Evolutionary conservation across 2,888 invertebrate species (phyloP), one percentile per base, ranked within the genome.

Genomic region (Nephrotoma appendiculata): DNA sequence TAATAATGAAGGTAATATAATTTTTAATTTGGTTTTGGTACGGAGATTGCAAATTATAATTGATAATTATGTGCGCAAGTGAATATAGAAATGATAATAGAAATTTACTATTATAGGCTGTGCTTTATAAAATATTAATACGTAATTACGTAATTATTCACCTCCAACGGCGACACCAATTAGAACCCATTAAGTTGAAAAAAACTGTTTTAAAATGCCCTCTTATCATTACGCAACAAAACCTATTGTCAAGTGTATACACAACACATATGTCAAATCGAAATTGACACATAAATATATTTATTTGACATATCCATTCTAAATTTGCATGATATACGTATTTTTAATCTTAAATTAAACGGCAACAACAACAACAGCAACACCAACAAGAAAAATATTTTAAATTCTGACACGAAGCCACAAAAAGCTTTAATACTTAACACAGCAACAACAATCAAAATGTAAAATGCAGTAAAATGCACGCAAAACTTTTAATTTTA

Each of bases 361-460:
- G 71, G 31, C 31, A 31, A 1, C 71, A 71, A 31, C 31, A 71
- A 71, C 71, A 71, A 31, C 71, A 71, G 2, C 71, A 71, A 71
- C 71, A 71, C 9, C 71, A 71, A 5, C 19, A 52, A n/a, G 15
- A 71, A 31, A 71, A 71, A 71, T 71, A 84, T 42, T 84, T 42
- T 84, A 84, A 84, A 84, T 84, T 84, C 84, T 84, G 84, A 84
- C 84, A 84, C 84, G 84, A 84, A 84, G 43, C 84, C 84, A 41
- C 84, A 84, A 84, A 84, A 84, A 84, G 84, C 42, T 84, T 84
- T 84, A 31, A 31, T 31, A n/a, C 5, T 15, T 7, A 31, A 31
- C 42, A 42, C n/a, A 84, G 5, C 84, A 42, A 84, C 6, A 84
- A 43, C n/a, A 84, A 84, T 12, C n/a, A 48, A 48, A 3, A 42